These are phyloP conservation scores for Chouioia cunea DNA, from an alignment of 2,888 invertebrate genomes.

Conservation along the genomic window DNA sequence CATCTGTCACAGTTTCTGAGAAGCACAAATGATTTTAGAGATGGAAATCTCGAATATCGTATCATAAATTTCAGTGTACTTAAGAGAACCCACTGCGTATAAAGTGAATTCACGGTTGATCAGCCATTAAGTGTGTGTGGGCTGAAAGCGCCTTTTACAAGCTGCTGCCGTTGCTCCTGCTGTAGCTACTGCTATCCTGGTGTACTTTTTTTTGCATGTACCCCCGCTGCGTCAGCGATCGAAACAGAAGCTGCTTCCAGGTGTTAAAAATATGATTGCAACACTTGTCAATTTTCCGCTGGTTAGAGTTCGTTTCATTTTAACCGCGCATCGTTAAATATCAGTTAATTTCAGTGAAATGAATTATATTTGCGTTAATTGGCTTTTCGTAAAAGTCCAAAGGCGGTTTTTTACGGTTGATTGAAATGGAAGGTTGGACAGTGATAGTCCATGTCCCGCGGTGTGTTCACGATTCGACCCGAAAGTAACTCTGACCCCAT, in stretches of 20 bases:
- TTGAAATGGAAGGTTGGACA: slow-evolving; percentile 35
- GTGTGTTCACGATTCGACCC: slow-evolving; percentile 63
- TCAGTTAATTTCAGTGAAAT: background rate
- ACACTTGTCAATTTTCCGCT: slow-evolving; percentile 29
- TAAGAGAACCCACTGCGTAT: slow-evolving; percentile 28
- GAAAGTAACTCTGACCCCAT: slow-evolving; percentile 55
- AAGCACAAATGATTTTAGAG: slow-evolving; percentile 38
- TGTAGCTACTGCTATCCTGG: slow-evolving; percentile 19
- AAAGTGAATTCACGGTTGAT: slow-evolving; percentile 45
- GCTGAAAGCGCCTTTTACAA: slow-evolving; percentile 40
- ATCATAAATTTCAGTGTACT: slow-evolving; percentile 42
- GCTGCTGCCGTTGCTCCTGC: background rate
- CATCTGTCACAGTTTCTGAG: slow-evolving; percentile 39
- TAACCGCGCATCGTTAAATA: background rate
- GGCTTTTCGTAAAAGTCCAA: too few species aligned
- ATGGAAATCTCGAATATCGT: slow-evolving; percentile 36
- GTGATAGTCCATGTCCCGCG: slow-evolving; percentile 16
- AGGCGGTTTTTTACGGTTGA: slow-evolving; percentile 10
- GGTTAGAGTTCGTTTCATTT: background rate
- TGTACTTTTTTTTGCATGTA: slow-evolving; percentile 8
- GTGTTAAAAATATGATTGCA: slow-evolving; percentile 42
- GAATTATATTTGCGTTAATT: background rate
- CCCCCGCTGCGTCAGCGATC: slow-evolving; percentile 32
- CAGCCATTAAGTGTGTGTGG: slow-evolving; percentile 42
- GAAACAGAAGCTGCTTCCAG: slow-evolving; percentile 36